Evolutionary conservation across 1,140 invertebrate species (phyloP).

Genomic region (Littorina saxatilis): DNA sequence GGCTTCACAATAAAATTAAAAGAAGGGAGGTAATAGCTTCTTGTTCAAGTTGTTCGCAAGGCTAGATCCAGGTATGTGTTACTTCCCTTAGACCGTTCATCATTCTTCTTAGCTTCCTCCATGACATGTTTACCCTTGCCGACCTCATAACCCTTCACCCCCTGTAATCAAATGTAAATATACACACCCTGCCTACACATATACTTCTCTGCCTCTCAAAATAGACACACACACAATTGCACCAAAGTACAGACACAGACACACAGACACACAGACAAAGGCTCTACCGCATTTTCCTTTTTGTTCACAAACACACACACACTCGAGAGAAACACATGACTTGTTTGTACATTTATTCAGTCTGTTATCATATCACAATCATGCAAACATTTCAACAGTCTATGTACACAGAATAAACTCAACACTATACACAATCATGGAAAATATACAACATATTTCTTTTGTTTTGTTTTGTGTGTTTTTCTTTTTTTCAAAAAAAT

Average conservation of each 20-base stretch:
- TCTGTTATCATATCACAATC: constrained; percentile 36
- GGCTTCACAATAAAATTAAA: too few relatives aligned
- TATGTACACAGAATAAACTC: constrained; percentile 27
- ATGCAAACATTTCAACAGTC: constrained; percentile 30
- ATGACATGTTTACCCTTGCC: too few relatives aligned
- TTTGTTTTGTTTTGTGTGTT: too few relatives aligned
- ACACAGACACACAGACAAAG: neutral
- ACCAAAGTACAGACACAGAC: neutral
- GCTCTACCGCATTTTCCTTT: too few relatives aligned
- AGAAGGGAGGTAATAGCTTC: too few relatives aligned
- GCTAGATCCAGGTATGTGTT: too few relatives aligned
- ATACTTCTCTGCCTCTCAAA: neutral
- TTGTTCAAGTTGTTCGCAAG: too few relatives aligned
- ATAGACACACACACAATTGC: neutral
- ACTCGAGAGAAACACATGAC: neutral
- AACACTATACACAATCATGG: constrained; percentile 29
- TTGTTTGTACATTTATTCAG: constrained; percentile 33
- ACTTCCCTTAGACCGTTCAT: too few relatives aligned
- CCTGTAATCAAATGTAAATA: too few relatives aligned
- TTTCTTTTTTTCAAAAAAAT: constrained; percentile 28
- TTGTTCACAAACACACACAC: too few relatives aligned
- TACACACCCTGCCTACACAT: neutral
- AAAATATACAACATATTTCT: constrained; percentile 33
- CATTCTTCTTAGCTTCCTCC: too few relatives aligned
- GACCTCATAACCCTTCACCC: too few relatives aligned